Percentiles rank a stretch among this genome's conserved stretches.
Conservation (phyloP, 2,797 vertebrate genomes). For the Glossophaga mutica region DNA sequence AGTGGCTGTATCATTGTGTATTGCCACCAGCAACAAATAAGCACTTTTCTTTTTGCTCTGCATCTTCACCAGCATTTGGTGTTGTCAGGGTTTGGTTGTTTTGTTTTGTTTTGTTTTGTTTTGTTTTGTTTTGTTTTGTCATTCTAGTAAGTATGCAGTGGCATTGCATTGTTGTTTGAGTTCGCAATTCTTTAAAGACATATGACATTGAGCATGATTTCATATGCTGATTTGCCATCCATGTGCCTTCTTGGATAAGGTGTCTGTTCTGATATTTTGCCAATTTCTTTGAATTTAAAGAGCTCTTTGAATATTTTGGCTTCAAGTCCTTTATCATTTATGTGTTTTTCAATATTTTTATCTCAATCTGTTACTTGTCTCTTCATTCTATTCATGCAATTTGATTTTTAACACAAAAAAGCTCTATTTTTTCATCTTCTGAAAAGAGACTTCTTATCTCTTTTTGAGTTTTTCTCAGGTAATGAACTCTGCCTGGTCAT, state of each 20-base stretch:
- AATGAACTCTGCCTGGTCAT: neutral
- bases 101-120: neutral
- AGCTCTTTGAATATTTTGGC: neutral
- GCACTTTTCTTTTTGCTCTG: neutral
- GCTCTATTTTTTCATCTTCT: neutral
- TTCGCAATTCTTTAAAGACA: neutral
- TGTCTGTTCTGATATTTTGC: neutral
- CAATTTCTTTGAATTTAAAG: neutral
- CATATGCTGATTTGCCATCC: neutral
- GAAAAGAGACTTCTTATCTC: neutral
- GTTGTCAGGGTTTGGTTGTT: neutral
- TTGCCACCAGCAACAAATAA: neutral
- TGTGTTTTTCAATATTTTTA: neutral
- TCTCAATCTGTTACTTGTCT: neutral
- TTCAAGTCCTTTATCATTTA: neutral
- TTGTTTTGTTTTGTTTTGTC: neutral
- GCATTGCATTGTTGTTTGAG: neutral
- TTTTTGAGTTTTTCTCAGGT: neutral
- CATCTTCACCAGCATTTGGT: neutral
- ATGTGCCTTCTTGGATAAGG: neutral
- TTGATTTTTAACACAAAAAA: constrained; percentile 21
- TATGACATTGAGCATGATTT: neutral
- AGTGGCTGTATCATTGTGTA: neutral
- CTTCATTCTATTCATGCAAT: neutral
- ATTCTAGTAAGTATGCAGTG: neutral